Evolutionary conservation across 2,888 invertebrate genomes (phyloP).

Genomic region (Erynnis tages): DNA sequence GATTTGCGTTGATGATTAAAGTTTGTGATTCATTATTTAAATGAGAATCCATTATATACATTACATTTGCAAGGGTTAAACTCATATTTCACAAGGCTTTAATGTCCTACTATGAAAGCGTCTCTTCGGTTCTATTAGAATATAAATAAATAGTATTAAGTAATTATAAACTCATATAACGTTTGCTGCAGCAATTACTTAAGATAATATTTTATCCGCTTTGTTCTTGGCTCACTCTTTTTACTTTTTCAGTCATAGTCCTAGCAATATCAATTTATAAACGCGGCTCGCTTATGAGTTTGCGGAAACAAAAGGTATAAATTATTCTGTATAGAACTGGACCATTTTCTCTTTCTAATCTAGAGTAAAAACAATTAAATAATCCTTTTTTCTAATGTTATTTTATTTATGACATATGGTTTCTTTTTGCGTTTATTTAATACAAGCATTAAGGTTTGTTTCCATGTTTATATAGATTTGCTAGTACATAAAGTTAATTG

Average conservation of each 20-base stretch:
- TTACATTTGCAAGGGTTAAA: too few species aligned
- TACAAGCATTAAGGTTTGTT: too few species aligned
- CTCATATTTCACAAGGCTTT: too few species aligned
- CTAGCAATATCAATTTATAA: conserved; percentile 25
- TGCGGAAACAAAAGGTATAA: conserved; percentile 14
- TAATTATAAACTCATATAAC: conserved; percentile 1
- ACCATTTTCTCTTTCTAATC: background rate
- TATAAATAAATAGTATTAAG: background rate
- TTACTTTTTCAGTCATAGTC: conserved; percentile 15
- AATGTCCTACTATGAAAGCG: too few species aligned
- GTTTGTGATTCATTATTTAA: too few species aligned
- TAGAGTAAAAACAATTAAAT: background rate
- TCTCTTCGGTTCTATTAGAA: background rate
- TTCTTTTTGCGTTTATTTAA: too few species aligned
- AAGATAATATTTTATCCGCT: conserved; percentile 11
- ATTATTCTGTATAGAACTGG: conserved; percentile 3
- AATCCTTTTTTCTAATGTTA: too few species aligned
- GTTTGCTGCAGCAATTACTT: conserved; percentile 17
- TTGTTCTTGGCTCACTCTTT: conserved; percentile 7
- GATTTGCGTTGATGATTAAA: too few species aligned
- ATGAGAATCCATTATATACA: too few species aligned
- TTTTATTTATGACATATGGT: too few species aligned
- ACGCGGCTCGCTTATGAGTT: conserved; percentile 13
- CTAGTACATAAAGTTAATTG: too few species aligned
- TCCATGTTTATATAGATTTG: too few species aligned